These are phyloP conservation scores for Ascaphus truei DNA, from an alignment of 2,113 vertebrate genomes.

Conservation along the genomic window DNA sequence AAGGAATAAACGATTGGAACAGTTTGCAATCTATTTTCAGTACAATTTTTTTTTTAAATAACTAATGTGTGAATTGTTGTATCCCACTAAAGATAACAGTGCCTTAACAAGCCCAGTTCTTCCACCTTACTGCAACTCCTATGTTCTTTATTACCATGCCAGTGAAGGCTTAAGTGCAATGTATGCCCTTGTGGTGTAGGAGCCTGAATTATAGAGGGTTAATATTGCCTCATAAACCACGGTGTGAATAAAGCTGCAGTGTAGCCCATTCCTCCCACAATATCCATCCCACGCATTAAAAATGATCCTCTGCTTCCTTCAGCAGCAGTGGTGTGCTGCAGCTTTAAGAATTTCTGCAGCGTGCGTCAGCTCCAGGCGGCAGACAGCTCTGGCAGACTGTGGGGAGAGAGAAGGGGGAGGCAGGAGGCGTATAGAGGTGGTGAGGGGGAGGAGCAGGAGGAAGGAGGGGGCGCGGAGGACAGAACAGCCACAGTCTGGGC, in stretches of 20 bases:
- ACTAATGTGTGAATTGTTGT: no score
- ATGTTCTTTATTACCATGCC: neutral
- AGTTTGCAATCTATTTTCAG: no score
- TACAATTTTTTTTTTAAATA: no score
- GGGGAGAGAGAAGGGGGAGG: conserved; percentile 36
- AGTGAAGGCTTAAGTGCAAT: neutral
- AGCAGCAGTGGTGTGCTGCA: conserved; percentile 51
- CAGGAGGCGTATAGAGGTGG: conserved; percentile 43
- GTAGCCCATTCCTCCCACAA: neutral
- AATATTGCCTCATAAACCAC: no score
- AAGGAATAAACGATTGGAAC: no score
- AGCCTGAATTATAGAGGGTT: no score
- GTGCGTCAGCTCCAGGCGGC: conserved; percentile 81
- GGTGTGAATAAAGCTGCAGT: neutral
- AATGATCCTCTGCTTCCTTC: neutral
- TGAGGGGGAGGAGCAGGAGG: conserved; percentile 55
- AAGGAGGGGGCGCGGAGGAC: conserved; percentile 46
- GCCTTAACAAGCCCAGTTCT: no score
- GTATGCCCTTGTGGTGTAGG: no score
- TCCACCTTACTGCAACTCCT: neutral
- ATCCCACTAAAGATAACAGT: no score
- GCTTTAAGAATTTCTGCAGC: conserved; percentile 82
- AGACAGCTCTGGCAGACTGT: conserved; percentile 59
- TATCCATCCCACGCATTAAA: neutral
- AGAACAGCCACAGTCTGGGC: conserved; percentile 85